Evolutionary conservation across 1,140 invertebrate species (phyloP).

Genomic region (Lordiphosa collinella): DNA sequence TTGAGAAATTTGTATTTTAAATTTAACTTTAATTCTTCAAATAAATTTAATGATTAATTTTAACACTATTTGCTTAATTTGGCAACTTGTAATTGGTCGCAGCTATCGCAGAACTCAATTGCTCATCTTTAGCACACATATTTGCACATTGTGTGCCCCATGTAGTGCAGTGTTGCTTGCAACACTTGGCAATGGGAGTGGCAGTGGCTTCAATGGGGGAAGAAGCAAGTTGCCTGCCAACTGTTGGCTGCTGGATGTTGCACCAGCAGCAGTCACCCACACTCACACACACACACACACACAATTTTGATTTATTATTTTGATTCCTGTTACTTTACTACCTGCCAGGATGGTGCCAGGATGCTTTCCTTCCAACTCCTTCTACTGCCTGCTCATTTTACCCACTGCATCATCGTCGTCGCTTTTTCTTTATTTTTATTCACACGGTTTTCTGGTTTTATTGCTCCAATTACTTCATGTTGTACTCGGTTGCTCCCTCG

Average conservation of each 20-base stretch:
- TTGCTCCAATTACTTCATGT: slow-evolving; percentile 73
- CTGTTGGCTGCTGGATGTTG: slow-evolving; percentile 38
- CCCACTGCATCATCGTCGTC: slow-evolving; percentile 24
- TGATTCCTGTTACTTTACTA: slow-evolving; percentile 68
- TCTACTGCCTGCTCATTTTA: slow-evolving; percentile 12
- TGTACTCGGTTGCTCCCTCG: slow-evolving; percentile 24
- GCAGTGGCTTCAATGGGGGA: slow-evolving; percentile 1
- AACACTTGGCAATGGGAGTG: slow-evolving; percentile 6
- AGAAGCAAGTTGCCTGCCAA: slow-evolving; percentile 28
- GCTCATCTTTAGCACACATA: neutral
- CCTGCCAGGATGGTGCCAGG: slow-evolving; percentile 49
- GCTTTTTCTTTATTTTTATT: slow-evolving; percentile 57
- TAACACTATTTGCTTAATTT: neutral
- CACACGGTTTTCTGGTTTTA: slow-evolving; percentile 66
- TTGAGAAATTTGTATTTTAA: too few species aligned
- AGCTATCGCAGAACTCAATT: neutral
- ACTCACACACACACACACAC: slow-evolving; percentile 22
- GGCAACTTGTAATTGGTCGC: neutral
- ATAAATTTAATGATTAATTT: neutral
- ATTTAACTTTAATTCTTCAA: too few species aligned
- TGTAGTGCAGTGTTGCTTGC: slow-evolving; percentile 10
- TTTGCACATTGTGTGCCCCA: neutral
- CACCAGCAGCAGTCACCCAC: slow-evolving; percentile 5
- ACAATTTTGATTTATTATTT: slow-evolving; percentile 74
- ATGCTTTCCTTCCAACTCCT: neutral